Evolutionary conservation across 1,140 invertebrate species (phyloP), one percentile per base, ranked within the genome.

Genomic region (Drosophila athabasca): DNA sequence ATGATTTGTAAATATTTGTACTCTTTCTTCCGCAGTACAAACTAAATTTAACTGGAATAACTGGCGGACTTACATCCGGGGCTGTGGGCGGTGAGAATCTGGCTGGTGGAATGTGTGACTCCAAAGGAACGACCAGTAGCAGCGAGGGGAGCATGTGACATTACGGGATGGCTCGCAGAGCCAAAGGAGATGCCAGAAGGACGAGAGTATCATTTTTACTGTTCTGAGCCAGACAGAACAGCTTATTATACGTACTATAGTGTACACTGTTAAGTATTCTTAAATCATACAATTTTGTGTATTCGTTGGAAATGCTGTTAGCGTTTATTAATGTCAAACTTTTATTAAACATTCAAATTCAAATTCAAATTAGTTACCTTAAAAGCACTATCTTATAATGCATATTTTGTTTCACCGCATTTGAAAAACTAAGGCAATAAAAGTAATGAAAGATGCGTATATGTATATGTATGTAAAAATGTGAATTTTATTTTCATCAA

Each of bases 161-260:
- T 95, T 97, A 97, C 94, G 97, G 97, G 94, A 98, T 98, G 96
- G 97, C 96, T 96, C 96, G 97, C 94, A n/a, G 97, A 96, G 96
- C 96, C 95, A 98, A 97, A 93, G 96, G 96, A 93, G 97, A 98
- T 93, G 96, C 96, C 92, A 95, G 97, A 91, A 95, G 97, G 92
- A 98, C 97, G 92, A 95, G 97, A 93, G 97, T 98, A 93, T 98
- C 97, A 92, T 98, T 98, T 94, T 94, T 98, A 93, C 95, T 98
- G 94, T 98, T 98, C 95, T 98, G 97, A 95, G 60, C 54, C 46
- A 29, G 53, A 13, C 46, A 29, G 53, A 13, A 35, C 51, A 13
- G 35, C 11, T 64, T 73, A 39, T 39, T 39, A 39, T 8, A 13
- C 2, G 4, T 39, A 73, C 68, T 55, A n/a, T 76, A 51, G 52